A percentile compares a stretch with the other conserved stretches of the same genome.
These are phyloP conservation scores for Onychomys arenicola DNA, from an alignment of 2,797 vertebrate genomes.

Conservation along the genomic window DNA sequence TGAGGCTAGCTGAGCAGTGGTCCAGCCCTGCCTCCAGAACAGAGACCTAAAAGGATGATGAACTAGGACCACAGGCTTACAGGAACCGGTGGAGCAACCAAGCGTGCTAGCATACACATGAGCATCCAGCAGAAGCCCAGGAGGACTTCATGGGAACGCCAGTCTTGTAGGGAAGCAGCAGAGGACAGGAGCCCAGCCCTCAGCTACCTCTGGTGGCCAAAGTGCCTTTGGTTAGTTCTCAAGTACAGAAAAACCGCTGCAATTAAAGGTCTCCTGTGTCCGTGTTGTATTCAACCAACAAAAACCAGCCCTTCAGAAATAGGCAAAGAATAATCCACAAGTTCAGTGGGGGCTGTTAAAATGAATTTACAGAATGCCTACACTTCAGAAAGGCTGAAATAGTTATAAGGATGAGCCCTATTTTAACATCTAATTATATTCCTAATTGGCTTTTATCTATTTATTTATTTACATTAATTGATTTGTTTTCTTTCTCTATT, in stretches of 20 bases:
- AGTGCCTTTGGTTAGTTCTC: not conserved
- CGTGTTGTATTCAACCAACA: not conserved
- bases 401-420: not conserved
- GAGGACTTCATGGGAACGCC: not conserved
- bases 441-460: slow-evolving; percentile 9
- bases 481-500: not conserved
- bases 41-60: not conserved
- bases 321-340: not conserved
- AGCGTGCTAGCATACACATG: not conserved
- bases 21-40: not conserved
- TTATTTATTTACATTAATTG: not conserved
- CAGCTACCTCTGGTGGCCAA: not conserved
- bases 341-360: not conserved
- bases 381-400: slow-evolving; percentile 4
- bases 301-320: not conserved
- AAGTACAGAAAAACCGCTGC: not conserved
- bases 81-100: not conserved
- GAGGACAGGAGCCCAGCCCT: not conserved
- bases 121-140: not conserved
- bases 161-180: not conserved
- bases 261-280: not conserved
- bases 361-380: not conserved
- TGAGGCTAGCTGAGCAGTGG: not conserved
- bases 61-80: not conserved
- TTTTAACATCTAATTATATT: slow-evolving; percentile 40